Percentiles rank a stretch among this genome's conserved stretches.
These are phyloP conservation scores for Agelaius tricolor DNA, from an alignment of 2,113 vertebrate species.

Conservation along the genomic window DNA sequence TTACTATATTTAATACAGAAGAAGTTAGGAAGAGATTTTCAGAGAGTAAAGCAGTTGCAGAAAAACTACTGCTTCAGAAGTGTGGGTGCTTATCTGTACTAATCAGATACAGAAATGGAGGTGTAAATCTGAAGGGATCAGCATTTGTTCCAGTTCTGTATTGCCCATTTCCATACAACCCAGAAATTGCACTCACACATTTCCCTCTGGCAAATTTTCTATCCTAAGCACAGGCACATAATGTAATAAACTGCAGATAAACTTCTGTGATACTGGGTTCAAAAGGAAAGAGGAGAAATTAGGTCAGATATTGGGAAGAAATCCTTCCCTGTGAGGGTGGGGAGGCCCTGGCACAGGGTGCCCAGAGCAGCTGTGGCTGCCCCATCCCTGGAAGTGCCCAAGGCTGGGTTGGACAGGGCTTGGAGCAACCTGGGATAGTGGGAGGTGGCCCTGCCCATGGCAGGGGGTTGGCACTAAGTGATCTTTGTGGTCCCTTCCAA, in stretches of 20 bases:
- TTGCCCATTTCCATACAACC: neutral
- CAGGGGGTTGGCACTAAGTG: neutral
- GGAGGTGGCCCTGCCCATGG: neutral
- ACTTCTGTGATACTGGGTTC: neutral
- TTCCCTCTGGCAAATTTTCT: neutral
- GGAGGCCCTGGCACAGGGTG: rapidly evolving
- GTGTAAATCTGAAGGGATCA: neutral
- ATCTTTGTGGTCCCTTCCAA: neutral
- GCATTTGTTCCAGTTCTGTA: neutral
- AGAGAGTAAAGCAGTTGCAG: neutral
- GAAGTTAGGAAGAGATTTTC: neutral
- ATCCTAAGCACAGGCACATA: neutral
- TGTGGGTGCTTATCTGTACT: neutral
- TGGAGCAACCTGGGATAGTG: rapidly evolving
- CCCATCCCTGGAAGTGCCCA: neutral
- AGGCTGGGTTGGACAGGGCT: rapidly evolving
- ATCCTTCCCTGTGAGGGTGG: rapidly evolving
- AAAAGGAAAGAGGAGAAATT: neutral
- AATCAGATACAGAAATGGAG: neutral
- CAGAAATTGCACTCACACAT: neutral
- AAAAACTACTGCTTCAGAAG: neutral
- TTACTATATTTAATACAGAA: neutral
- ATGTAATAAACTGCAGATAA: neutral
- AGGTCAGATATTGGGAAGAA: neutral
- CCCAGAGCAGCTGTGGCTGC: neutral